Percentiles rank a stretch among this genome's conserved stretches.
Evolutionary conservation across 2,113 vertebrate genomes (phyloP).

Genomic region (Gambusia holbrooki): DNA sequence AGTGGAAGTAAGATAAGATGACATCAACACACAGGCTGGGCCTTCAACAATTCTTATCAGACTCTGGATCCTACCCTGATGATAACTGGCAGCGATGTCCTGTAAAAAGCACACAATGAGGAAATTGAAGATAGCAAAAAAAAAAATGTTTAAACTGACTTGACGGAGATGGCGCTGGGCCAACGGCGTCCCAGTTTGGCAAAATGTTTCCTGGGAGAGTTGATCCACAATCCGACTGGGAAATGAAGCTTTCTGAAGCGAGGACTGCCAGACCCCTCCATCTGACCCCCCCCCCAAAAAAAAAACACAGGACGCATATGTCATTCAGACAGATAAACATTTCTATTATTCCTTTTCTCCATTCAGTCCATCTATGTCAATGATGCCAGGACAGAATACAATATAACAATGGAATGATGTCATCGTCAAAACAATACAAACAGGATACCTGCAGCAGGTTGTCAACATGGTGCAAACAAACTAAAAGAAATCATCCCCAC

Average conservation of each 20-base stretch:
- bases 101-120: not conserved
- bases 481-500: conserved; percentile 21
- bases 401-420: conserved; percentile 73
- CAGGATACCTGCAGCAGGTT: conserved; percentile 65
- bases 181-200: conserved; percentile 90
- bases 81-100: not conserved
- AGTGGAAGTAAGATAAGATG: conserved; percentile 58
- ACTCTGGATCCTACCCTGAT: not conserved
- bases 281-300: conserved; percentile 60
- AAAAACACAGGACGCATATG: conserved; percentile 1
- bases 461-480: conserved; percentile 61
- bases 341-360: conserved; percentile 8
- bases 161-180: conserved; percentile 91
- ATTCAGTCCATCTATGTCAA: conserved; percentile 8
- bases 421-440: conserved; percentile 58
- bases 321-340: not conserved
- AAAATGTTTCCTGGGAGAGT: conserved; percentile 92
- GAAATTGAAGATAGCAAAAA: conserved; percentile 14
- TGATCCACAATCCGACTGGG: conserved; percentile 93
- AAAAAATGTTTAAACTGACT: conserved; percentile 76
- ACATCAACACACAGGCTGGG: conserved; percentile 27
- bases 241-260: conserved; percentile 91
- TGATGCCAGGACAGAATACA: conserved; percentile 47
- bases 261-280: conserved; percentile 91
- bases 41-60: conserved; percentile 22